A percentile compares a stretch with the other conserved stretches of the same genome.
These are phyloP conservation scores for Scaptomyza montana DNA, from an alignment of 1,140 invertebrate genomes.

Conservation along the genomic window DNA sequence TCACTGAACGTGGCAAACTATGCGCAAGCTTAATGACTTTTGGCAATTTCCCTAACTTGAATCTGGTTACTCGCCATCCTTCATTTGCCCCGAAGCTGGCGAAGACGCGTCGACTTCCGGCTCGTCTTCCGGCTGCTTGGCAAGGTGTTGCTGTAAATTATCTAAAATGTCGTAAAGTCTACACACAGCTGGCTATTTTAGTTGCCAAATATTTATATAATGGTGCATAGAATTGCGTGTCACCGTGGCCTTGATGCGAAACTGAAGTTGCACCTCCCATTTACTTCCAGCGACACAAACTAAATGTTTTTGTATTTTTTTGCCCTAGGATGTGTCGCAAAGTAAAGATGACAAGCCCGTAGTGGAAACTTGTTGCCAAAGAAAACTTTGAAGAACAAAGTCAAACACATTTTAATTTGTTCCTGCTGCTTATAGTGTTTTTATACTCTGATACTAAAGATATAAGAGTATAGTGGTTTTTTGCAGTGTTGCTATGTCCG, in stretches of 20 bases:
- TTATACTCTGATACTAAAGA: too few species aligned
- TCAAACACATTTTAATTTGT: too few species aligned
- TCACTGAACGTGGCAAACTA: slow-evolving; percentile 52
- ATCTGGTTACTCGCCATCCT: slow-evolving; percentile 31
- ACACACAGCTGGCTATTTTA: slow-evolving; percentile 45
- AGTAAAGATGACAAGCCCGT: background rate
- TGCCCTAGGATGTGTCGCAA: background rate
- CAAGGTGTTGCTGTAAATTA: slow-evolving; percentile 59
- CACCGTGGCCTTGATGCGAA: too few species aligned
- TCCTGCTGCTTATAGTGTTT: too few species aligned
- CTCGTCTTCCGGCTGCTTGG: background rate
- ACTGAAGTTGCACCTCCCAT: background rate
- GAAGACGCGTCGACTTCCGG: slow-evolving; percentile 37
- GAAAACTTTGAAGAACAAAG: too few species aligned
- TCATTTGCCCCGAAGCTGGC: background rate
- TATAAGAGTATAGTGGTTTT: too few species aligned
- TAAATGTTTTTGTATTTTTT: background rate
- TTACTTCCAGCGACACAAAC: background rate
- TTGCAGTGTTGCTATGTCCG: too few species aligned
- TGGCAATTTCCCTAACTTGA: slow-evolving; percentile 70
- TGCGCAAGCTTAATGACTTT: slow-evolving; percentile 75
- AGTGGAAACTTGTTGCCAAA: too few species aligned
- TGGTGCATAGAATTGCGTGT: slow-evolving; percentile 4
- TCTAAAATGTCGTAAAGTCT: slow-evolving; percentile 60
- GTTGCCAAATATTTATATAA: slow-evolving; percentile 35